Evolutionary conservation across 2,113 vertebrate genomes (phyloP).

Genomic region (Ailuropoda melanoleuca): DNA sequence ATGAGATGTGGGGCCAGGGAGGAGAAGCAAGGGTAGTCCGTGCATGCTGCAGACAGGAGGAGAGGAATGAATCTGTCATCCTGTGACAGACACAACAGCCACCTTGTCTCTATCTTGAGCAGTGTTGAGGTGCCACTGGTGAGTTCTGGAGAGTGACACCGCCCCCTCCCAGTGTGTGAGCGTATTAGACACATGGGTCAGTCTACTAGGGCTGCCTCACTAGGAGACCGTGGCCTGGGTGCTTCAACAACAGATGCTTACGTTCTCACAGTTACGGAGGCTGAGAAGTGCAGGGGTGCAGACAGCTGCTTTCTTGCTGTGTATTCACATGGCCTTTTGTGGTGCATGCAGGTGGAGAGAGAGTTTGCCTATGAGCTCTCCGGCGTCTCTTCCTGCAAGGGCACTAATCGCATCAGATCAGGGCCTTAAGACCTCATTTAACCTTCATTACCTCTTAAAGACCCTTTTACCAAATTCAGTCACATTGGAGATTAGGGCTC

Average conservation of each 20-base stretch:
- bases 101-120: neutral
- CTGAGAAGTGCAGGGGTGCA: neutral
- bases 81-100: neutral
- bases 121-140: neutral
- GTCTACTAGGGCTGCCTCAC: neutral
- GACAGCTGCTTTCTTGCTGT: neutral
- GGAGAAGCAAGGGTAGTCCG: neutral
- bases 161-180: neutral
- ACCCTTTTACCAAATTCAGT: neutral
- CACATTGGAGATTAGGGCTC: neutral
- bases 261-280: neutral
- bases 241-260: neutral
- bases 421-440: neutral
- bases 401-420: neutral
- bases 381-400: neutral
- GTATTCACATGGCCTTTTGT: neutral
- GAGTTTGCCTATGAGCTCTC: neutral
- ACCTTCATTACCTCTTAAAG: neutral
- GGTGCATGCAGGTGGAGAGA: neutral
- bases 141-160: neutral
- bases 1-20: neutral
- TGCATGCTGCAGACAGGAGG: neutral
- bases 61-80: fast-evolving
- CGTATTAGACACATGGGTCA: neutral
- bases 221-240: neutral